Evolutionary conservation across 2,113 vertebrate genomes (phyloP), one percentile per base, ranked within the genome.

Genomic region (Accipiter virgatus): DNA sequence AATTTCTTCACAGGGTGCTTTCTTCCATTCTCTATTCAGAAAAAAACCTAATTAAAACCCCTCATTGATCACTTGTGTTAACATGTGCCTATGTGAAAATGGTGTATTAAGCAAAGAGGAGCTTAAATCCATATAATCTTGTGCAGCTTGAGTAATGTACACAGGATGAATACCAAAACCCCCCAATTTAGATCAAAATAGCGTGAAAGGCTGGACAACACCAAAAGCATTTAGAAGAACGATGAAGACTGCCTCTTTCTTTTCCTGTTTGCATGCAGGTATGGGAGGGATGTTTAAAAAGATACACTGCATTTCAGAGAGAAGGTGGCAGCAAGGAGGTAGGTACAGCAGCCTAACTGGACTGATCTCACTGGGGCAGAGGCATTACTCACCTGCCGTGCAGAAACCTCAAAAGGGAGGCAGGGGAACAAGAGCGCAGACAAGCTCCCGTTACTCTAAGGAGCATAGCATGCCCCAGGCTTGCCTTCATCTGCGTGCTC

Each of bases 1-100:
- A 74, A 93, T 95, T 93, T 93, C 84, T 93, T 94, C 81, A 86
- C 84, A 83, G 87, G 71, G 81, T 93, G 81, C 90, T 95, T 94
- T 94, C 83, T 93, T 91, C 65, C 42, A 78, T 84, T 94, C 56
- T 93, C 88, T 96, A 75, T 89, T 95, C 66, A 94, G 93, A 71
- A 96, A 88, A 95, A 86, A 92, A 27, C 0, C 34, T 75, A 89
- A 95, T 95, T 93, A 93, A 94, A 93, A 27, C 21, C 43, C 19
- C 15, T 95, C 61, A 93, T 27, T 91, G 95, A 94, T 93, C 47
- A 82, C 65, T 87, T 93, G 77, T 91, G 78, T 88, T 90, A 81
- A 79, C 77, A 95, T 93, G 75, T n/a, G 21, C 84, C 84, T 91
- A 67, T 63, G 78, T 87, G 73, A 96, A 96, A 96, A 78, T 85